Evolutionary conservation across 2,797 vertebrate genomes (phyloP).

Genomic region (Sebastes vulpes): DNA sequence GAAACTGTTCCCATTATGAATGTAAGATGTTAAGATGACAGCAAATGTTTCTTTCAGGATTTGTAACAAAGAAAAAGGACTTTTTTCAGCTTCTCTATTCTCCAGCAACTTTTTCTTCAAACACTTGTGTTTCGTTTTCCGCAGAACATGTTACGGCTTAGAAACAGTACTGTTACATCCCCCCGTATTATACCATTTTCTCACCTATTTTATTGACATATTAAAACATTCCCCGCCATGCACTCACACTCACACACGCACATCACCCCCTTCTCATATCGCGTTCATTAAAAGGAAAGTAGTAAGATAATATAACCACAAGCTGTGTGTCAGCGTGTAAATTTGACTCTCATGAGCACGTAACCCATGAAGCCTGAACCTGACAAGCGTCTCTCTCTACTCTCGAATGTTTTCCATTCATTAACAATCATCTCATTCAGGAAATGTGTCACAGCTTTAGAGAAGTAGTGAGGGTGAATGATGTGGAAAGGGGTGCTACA

Average conservation of each 20-base stretch:
- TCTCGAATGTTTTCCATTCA: constrained; percentile 42
- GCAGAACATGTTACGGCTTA: neutral
- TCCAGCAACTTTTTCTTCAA: constrained; percentile 19
- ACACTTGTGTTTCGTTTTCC: constrained; percentile 2
- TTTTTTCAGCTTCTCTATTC: constrained; percentile 9
- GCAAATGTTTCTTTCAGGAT: neutral
- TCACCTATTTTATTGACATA: neutral
- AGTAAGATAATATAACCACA: constrained; percentile 25
- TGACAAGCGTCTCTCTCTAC: constrained; percentile 12
- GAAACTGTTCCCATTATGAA: constrained; percentile 9
- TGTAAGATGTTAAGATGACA: neutral
- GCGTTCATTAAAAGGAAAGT: constrained; percentile 38
- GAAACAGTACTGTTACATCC: neutral
- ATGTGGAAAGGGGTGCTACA: constrained; percentile 26
- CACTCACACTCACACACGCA: neutral
- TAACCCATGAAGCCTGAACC: constrained; percentile 20
- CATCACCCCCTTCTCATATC: neutral
- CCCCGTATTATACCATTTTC: neutral
- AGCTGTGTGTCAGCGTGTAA: constrained; percentile 30
- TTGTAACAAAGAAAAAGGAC: neutral
- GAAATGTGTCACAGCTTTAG: constrained; percentile 51
- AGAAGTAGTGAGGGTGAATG: constrained; percentile 23
- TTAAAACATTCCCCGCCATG: constrained; percentile 16
- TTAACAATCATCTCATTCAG: constrained; percentile 68
- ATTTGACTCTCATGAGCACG: constrained; percentile 32